A percentile compares a stretch with the other conserved stretches of the same genome.
phyloP scores from a whole-genome alignment of 2,797 vertebrate species.

The Chaunax sp. region DNA sequence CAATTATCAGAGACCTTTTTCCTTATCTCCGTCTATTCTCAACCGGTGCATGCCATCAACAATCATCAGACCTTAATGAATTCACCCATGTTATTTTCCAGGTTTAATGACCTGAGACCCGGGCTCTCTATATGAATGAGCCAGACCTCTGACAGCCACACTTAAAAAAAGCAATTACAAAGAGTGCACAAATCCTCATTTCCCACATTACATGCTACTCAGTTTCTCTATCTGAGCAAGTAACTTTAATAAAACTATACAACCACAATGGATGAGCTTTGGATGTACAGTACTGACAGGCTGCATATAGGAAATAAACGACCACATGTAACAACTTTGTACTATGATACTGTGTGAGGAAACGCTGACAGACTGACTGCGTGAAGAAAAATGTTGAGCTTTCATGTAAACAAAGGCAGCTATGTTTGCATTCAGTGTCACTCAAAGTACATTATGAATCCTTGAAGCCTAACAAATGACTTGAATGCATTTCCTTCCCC shows the following conservation, averaged over 20 bases:
- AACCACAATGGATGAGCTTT: slow-evolving; percentile 23
- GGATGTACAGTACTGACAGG: slow-evolving; percentile 16
- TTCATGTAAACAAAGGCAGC: too few species aligned
- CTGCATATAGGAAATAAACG: slow-evolving; percentile 27
- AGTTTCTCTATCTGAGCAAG: slow-evolving; percentile 28
- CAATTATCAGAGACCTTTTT: slow-evolving; percentile 62
- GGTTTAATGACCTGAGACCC: slow-evolving; percentile 77
- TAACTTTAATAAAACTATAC: slow-evolving; percentile 46
- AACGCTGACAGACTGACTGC: too few species aligned
- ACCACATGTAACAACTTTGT: slow-evolving; percentile 2
- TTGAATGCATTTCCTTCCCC: too few species aligned
- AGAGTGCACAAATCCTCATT: slow-evolving; percentile 43
- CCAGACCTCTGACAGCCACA: slow-evolving; percentile 62
- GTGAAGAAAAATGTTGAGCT: too few species aligned
- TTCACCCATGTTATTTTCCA: slow-evolving; percentile 68
- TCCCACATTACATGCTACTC: slow-evolving; percentile 33
- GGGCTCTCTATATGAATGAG: slow-evolving; percentile 48
- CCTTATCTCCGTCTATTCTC: slow-evolving; percentile 61
- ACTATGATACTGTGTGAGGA: neutral
- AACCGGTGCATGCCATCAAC: slow-evolving; percentile 55
- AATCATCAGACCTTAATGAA: slow-evolving; percentile 72
- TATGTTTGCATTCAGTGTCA: too few species aligned
- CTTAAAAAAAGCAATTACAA: slow-evolving; percentile 69
- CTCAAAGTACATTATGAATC: too few species aligned
- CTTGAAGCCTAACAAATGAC: too few species aligned